Evolutionary conservation across 2,797 vertebrate genomes (phyloP), one percentile per base, ranked within the genome.

Genomic region (Fratercula arctica): DNA sequence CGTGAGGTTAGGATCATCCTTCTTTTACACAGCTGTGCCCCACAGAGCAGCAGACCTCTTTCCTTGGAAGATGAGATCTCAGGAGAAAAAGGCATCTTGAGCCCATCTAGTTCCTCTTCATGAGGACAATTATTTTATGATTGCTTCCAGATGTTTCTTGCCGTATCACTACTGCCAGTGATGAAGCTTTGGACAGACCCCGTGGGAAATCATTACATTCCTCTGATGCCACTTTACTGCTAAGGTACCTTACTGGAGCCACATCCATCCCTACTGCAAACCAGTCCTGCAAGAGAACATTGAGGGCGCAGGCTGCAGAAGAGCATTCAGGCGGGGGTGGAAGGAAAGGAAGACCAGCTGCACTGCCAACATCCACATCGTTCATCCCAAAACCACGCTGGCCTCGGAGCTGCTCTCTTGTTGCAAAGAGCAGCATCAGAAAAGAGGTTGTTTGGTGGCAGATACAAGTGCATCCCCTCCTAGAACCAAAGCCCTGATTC

Each of bases 271-370:
- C 70, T 25, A 5, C 41, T 19, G 56, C 75, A 79, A 10, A 56
- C 16, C 59, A 50, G 33, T 3, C 37, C 45, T 21, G 48, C 13
- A 39, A 57, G 56, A 0, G 1, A 33, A 20, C 9, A 3, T 1
- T 1, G 19, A n/a, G 12, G 24, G 19, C 24, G 25, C 0, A 1
- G 50, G 64, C 77, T 51, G 33, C 1, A 39, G 59, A 28, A 73
- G 28, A 54, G 26, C 18, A 9, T 3, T 12, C 23, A 64, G n/a
- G 46, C 0, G 0, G 37, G n/a, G 24, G 8, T 43, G 51, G 26
- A 53, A 74, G 57, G 33, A 56, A 37, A 35, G n/a, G 67, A 70
- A 39, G 25, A 39, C 2, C 24, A 56, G 54, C 28, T 46, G 57
- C 35, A 43, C 46, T 29, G 21, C 50, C 61, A 53, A 12, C 39